Conservation (phyloP, 2,888 invertebrate genomes). For the Oegoconia quadripuncta region DNA sequence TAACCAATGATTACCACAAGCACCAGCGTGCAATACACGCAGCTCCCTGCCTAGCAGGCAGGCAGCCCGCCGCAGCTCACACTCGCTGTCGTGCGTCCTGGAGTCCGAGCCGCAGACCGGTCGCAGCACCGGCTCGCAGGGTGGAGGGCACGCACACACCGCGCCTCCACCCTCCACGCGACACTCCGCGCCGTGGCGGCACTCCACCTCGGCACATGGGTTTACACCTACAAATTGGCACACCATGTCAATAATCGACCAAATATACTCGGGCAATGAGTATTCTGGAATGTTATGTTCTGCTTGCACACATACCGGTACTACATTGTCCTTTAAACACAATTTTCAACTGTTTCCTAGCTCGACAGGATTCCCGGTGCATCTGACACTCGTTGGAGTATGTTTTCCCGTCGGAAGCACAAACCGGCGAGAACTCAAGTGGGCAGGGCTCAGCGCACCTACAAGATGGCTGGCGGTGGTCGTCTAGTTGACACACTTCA, state of each 20-base stretch:
- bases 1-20: conserved; percentile 70
- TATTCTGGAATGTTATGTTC: too few species aligned
- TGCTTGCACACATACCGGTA: conserved; percentile 83
- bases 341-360: conserved; percentile 85
- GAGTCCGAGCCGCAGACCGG: conserved; percentile 93
- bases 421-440: conserved; percentile 87
- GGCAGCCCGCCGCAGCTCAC: conserved; percentile 86
- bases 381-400: conserved; percentile 92
- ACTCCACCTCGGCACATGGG: conserved; percentile 89
- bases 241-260: neutral
- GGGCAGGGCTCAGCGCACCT: conserved; percentile 90
- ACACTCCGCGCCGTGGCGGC: conserved; percentile 90
- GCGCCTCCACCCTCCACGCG: conserved; percentile 88
- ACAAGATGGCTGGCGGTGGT: conserved; percentile 87
- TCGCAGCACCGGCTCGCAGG: conserved; percentile 88
- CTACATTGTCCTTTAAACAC: conserved; percentile 91
- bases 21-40: conserved; percentile 64
- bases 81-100: conserved; percentile 89
- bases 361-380: conserved; percentile 88
- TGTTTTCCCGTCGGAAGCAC: conserved; percentile 89
- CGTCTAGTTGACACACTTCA: conserved; percentile 91
- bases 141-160: conserved; percentile 89
- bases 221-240: conserved; percentile 82
- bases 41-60: conserved; percentile 79
- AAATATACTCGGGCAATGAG: too few species aligned